These are phyloP conservation scores for Antrozous pallidus DNA, from an alignment of 2,797 vertebrate genomes.

Conservation along the genomic window DNA sequence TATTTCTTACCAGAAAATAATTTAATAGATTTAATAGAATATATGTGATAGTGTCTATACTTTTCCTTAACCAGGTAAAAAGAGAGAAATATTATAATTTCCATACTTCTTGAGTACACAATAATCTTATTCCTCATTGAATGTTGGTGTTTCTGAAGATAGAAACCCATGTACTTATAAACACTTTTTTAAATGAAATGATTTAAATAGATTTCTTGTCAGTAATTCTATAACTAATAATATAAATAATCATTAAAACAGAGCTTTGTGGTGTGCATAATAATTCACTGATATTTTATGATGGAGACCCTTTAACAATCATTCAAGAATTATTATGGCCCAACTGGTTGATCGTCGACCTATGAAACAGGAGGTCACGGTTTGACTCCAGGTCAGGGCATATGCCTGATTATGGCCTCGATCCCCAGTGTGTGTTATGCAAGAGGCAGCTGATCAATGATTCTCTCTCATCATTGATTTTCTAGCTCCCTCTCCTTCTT, in stretches of 20 bases:
- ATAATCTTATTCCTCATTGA: neutral
- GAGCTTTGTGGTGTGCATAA: neutral
- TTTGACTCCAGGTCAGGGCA: too few relatives aligned
- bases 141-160: neutral
- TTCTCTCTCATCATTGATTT: too few relatives aligned
- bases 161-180: neutral
- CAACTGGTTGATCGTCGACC: too few relatives aligned
- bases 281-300: neutral
- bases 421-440: too few relatives aligned
- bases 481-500: too few relatives aligned
- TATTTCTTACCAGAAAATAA: neutral
- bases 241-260: neutral
- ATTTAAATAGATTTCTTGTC: neutral
- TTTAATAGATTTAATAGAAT: neutral
- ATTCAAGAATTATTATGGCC: neutral
- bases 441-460: too few relatives aligned
- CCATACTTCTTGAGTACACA: neutral
- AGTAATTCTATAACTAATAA: neutral
- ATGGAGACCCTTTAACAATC: neutral
- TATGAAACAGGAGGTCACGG: too few relatives aligned
- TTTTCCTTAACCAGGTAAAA: neutral
- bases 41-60: neutral
- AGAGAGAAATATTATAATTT: neutral
- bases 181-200: neutral
- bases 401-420: too few relatives aligned